Evolutionary conservation across 2,888 invertebrate genomes (phyloP).

Genomic region (Pachycephus smyrnensis): DNA sequence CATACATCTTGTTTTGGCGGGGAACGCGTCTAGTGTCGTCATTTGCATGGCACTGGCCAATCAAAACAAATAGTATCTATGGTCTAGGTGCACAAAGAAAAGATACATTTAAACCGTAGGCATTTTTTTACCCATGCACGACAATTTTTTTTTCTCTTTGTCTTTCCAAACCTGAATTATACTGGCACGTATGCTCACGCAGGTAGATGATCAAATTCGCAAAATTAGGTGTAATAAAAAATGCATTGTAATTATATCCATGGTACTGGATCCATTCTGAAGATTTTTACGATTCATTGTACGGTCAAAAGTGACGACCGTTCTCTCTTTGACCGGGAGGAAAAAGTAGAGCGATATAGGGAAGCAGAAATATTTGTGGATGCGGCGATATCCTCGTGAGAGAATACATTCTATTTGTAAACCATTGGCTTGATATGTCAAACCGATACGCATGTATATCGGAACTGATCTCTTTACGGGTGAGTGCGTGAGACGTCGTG

Average conservation of each 20-base stretch:
- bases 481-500: neutral
- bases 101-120: neutral
- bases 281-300: neutral
- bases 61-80: neutral
- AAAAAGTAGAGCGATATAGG: neutral
- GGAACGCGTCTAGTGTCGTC: neutral
- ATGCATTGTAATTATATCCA: neutral
- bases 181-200: neutral
- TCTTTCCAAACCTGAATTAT: neutral
- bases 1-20: neutral
- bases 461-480: neutral
- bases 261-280: neutral
- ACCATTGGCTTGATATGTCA: conserved; percentile 1
- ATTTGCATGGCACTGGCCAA: neutral
- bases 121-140: neutral
- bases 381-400: neutral
- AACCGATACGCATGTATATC: conserved; percentile 2
- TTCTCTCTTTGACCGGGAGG: neutral
- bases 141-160: neutral
- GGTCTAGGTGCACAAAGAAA: neutral
- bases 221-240: neutral
- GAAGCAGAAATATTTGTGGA: conserved; percentile 2
- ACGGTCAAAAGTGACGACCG: neutral
- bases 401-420: conserved; percentile 6
- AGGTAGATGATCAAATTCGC: neutral